A percentile compares a stretch with the other conserved stretches of the same genome.
Evolutionary conservation across 2,113 vertebrate species (phyloP).

Genomic region (Oreochromis niloticus): DNA sequence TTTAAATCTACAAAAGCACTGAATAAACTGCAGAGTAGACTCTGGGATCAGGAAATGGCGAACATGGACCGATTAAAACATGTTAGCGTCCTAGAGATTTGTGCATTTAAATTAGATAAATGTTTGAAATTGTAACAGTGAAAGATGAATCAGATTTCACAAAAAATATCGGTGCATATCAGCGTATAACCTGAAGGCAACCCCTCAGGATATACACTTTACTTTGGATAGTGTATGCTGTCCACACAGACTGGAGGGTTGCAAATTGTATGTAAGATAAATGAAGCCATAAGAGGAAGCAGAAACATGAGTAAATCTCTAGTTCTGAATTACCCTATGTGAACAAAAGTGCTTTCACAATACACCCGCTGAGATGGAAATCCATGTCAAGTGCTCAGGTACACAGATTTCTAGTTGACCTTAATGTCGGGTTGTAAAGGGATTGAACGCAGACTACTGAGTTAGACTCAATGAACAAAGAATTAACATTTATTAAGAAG

Average conservation of each 20-base stretch:
- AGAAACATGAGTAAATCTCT: background rate
- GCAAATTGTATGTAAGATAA: background rate
- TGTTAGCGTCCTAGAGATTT: background rate
- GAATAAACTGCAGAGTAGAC: background rate
- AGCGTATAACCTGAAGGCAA: background rate
- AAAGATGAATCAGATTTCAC: background rate
- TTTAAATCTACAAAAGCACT: background rate
- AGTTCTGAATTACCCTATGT: background rate
- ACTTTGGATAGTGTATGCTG: background rate
- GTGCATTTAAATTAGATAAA: background rate
- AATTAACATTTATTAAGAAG: background rate
- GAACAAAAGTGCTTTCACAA: background rate
- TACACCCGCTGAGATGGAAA: background rate
- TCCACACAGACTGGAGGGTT: background rate
- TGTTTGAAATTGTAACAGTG: background rate
- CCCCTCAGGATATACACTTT: background rate
- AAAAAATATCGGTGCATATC: background rate
- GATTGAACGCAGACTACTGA: background rate
- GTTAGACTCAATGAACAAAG: background rate
- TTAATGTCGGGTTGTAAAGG: background rate
- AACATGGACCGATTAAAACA: background rate
- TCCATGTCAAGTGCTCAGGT: background rate
- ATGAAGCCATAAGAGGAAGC: background rate
- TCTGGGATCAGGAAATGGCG: background rate
- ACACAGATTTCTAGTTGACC: background rate